These are phyloP conservation scores for Anneissia japonica DNA, from an alignment of 35 echinoderm and acorn worm species.

Conservation along the genomic window DNA sequence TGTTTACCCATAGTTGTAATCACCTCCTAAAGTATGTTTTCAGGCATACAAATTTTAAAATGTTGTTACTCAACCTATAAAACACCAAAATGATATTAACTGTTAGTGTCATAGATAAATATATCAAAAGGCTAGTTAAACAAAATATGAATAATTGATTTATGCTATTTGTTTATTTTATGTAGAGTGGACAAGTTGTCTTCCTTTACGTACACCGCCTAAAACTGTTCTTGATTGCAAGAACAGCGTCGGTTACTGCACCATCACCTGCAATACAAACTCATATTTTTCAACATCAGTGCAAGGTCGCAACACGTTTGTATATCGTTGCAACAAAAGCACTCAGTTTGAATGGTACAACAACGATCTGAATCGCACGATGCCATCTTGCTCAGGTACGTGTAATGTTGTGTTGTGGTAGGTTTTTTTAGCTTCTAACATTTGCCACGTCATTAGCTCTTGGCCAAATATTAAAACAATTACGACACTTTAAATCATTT, in stretches of 20 bases:
- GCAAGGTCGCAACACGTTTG: slow-evolving; percentile 22
- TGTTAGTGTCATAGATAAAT: too few species aligned
- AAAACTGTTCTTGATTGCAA: slow-evolving; percentile 50
- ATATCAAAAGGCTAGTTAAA: too few species aligned
- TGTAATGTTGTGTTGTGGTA: neutral
- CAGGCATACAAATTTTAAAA: too few species aligned
- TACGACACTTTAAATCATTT: too few species aligned
- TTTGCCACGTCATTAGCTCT: too few species aligned
- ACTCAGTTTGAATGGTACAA: slow-evolving; percentile 65
- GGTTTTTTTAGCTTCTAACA: too few species aligned
- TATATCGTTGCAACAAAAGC: slow-evolving; percentile 55
- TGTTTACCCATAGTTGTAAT: too few species aligned
- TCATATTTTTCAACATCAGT: slow-evolving; percentile 53
- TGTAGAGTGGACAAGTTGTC: slow-evolving; percentile 28
- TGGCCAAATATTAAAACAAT: too few species aligned
- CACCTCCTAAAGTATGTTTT: too few species aligned
- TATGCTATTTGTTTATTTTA: neutral
- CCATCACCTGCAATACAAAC: slow-evolving; percentile 47
- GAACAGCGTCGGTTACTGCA: slow-evolving; percentile 35
- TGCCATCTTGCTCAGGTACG: slow-evolving; percentile 89
- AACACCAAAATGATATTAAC: too few species aligned
- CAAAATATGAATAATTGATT: too few species aligned
- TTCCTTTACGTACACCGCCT: slow-evolving; percentile 46
- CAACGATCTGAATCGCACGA: slow-evolving; percentile 35
- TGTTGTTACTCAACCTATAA: too few species aligned